Conservation (phyloP, 2,888 invertebrate genomes). For the Tribolium freemani region DNA sequence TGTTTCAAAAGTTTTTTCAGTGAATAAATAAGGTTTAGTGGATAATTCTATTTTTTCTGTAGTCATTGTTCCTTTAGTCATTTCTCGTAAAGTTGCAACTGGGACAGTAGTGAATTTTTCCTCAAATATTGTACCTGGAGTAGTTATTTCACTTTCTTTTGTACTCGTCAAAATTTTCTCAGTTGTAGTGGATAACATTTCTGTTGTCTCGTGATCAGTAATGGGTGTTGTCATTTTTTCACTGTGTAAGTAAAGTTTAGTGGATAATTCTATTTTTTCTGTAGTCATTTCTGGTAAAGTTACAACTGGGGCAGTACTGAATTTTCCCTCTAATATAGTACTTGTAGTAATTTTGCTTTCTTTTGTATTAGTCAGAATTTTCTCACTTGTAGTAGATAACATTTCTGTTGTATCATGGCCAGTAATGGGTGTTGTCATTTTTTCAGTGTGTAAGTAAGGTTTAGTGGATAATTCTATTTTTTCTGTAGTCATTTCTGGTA, state of each 20-base stretch:
- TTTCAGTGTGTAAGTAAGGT: neutral
- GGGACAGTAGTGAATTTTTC: too few species aligned
- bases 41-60: neutral
- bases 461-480: too few species aligned
- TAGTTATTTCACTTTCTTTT: neutral
- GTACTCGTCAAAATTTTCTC: neutral
- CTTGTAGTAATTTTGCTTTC: too few species aligned
- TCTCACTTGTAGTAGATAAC: neutral
- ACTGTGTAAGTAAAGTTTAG: too few species aligned
- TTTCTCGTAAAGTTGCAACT: neutral
- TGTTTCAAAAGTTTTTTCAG: too few species aligned
- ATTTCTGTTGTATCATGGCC: neutral
- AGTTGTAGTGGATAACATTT: neutral
- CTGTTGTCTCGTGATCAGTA: neutral
- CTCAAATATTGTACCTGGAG: too few species aligned
- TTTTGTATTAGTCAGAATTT: too few species aligned
- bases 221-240: neutral
- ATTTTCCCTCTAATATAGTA: neutral
- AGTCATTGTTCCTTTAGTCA: neutral
- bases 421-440: neutral
- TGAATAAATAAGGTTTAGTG: neutral
- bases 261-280: too few species aligned
- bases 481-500: neutral
- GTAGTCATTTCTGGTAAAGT: neutral
- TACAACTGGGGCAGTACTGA: neutral